Evolutionary conservation across 2,797 vertebrate genomes (phyloP), one percentile per base, ranked within the genome.

Genomic region (Platalea minor): DNA sequence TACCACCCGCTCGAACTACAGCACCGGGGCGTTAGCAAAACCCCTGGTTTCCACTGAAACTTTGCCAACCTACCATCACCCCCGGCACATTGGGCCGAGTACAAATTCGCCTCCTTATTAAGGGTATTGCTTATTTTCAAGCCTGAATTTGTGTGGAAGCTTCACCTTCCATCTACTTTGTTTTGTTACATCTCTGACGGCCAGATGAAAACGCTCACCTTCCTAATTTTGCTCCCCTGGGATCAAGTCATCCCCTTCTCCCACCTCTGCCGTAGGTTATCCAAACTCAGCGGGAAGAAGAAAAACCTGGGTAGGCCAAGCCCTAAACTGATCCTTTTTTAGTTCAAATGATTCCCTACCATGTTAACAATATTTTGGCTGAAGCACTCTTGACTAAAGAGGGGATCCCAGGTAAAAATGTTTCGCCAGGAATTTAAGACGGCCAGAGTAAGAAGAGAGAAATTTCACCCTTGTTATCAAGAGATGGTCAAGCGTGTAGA

Each of bases 331-430:
- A 9, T 20, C 21, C 11, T 46, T 41, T 43, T 69, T 2, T 25
- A 2, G 10, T 21, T 29, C 17, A 73, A 61, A 20, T 5, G 0
- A n/a, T 65, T 60, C 24, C 17, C 43, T 31, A 63, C 13, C 33
- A 19, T 0, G 0, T 11, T 13, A 33, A 29, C 3, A 3, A 26
- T 54, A 43, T 54, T 82, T 76, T 54, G 18, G 9, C 46, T 28
- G 48, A 84, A 86, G 35, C 11, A 1, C 1, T 29, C 37, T 21
- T n/a, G 19, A 26, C 56, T 57, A 2, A 33, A 20, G 31, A 70
- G 15, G 8, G 31, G 35, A 88, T n/a, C 25, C 19, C 48, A n/a
- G 28, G 7, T 8, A 21, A 81, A 81, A 73, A 23, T 10, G 28
- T 48, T 9, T 26, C 5, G 5, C 28, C 6, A 7, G 63, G 31